Evolutionary conservation across 2,113 vertebrate genomes (phyloP).

Genomic region (Ptychochromis oligacanthus): DNA sequence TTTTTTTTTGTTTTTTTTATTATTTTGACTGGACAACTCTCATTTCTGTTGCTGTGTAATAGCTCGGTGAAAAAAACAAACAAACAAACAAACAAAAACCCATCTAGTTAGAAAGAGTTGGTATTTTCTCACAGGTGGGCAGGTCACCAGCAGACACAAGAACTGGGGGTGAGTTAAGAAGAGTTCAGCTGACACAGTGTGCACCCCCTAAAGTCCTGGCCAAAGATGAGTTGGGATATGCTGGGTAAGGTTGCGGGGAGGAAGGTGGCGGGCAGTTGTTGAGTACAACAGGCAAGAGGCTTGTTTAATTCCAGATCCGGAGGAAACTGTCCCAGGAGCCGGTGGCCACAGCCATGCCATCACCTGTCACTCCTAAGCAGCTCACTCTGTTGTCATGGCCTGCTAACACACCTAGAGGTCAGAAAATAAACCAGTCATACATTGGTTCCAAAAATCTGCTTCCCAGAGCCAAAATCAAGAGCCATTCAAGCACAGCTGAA

Average conservation of each 20-base stretch:
- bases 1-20: constrained; percentile 14
- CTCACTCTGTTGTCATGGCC: constrained; percentile 98
- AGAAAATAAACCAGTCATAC: background rate
- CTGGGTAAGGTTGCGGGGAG: constrained; percentile 5
- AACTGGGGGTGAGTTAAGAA: constrained; percentile 24
- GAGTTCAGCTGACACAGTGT: constrained; percentile 68
- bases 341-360: constrained; percentile 98
- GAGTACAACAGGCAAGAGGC: constrained; percentile 12
- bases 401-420: constrained; percentile 88
- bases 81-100: background rate
- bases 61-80: constrained; percentile 80
- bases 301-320: constrained; percentile 95
- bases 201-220: constrained; percentile 65
- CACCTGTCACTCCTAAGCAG: constrained; percentile 95
- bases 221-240: constrained; percentile 43
- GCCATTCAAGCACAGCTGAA: background rate
- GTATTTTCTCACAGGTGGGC: constrained; percentile 84
- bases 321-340: constrained; percentile 99
- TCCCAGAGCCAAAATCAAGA: background rate
- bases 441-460: background rate
- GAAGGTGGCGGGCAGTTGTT: constrained; percentile 51
- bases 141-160: constrained; percentile 26
- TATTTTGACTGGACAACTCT: constrained; percentile 78
- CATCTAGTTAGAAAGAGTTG: constrained; percentile 78
- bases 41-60: constrained; percentile 32